Evolutionary conservation across 2,113 vertebrate genomes (phyloP), one percentile per base, ranked within the genome.

Genomic region (Leucopternis melanops): DNA sequence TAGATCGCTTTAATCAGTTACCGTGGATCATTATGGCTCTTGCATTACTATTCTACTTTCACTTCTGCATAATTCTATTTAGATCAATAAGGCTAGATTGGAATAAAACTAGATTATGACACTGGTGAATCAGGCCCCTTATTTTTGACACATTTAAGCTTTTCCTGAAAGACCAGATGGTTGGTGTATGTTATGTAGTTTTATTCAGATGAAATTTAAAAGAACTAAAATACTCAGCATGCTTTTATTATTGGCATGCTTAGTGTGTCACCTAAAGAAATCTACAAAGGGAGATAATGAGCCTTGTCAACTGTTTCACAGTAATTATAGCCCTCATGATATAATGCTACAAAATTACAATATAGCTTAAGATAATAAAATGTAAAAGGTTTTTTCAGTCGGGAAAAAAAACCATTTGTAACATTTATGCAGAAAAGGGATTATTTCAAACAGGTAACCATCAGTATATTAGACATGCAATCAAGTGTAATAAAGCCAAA

Each of bases 131-230:
- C 83, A 93, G 66, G 70, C 45, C 57, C 36, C 66, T 93, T 93
- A 95, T 91, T 97, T 95, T 92, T 95, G 79, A 95, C 84, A 96
- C 66, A 88, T 92, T 93, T 90, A 84, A 95, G 88, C 71, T 94
- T 95, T 93, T 96, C 88, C 95, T 97, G 83, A 88, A 96, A 96
- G 86, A 94, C 74, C 96, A 96, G 90, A 93, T 96, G 96, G 94
- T 72, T 94, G 89, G 69, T 95, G 63, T 79, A 75, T 71, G 92
- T 96, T 96, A 91, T 77, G 58, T 69, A 72, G 83, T 91, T 96
- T 96, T 95, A 94, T 92, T 95, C 91, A 97, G 91, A 92, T 88
- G 84, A 94, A 95, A 93, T 92, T 84, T 93, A 86, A 92, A 86
- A 81, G 78, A 92, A 85, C 84, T 89, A 91, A 96, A 96, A 96